Conservation (phyloP, 2,797 vertebrate genomes). For the Siniperca undulata region DNA sequence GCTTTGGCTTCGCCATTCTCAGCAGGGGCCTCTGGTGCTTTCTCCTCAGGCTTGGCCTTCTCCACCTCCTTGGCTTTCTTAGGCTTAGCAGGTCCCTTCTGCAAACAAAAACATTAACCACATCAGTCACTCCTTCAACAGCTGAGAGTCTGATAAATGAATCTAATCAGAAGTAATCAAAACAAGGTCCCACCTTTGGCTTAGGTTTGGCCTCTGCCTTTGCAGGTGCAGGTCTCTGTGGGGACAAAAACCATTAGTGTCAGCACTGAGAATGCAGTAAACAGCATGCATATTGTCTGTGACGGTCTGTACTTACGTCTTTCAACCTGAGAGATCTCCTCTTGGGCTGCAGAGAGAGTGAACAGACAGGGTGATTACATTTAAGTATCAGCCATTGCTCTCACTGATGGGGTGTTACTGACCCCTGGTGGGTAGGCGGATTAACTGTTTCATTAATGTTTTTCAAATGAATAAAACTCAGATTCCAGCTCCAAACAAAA, state of each 20-base stretch:
- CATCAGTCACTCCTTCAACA: slow-evolving; percentile 1
- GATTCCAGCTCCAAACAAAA: neutral
- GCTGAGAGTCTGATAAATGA: too few relatives aligned
- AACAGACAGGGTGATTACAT: slow-evolving; percentile 37
- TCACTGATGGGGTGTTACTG: slow-evolving; percentile 43
- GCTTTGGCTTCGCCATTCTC: slow-evolving; percentile 95
- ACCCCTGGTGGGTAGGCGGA: slow-evolving; percentile 68
- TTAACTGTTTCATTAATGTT: slow-evolving; percentile 13
- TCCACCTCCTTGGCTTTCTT: slow-evolving; percentile 92
- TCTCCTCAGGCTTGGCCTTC: slow-evolving; percentile 92
- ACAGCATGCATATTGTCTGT: neutral
- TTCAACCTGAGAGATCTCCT: slow-evolving; percentile 91
- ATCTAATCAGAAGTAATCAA: neutral
- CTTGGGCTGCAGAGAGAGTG: slow-evolving; percentile 85
- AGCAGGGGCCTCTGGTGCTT: slow-evolving; percentile 89
- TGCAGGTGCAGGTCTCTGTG: slow-evolving; percentile 85
- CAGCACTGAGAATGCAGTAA: neutral
- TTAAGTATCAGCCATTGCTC: neutral
- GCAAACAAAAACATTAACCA: slow-evolving; percentile 21
- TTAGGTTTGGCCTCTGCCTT: slow-evolving; percentile 92
- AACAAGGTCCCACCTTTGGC: slow-evolving; percentile 78
- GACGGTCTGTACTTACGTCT: slow-evolving; percentile 86
- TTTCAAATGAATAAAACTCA: neutral
- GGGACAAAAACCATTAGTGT: slow-evolving; percentile 5
- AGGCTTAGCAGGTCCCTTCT: slow-evolving; percentile 84